phyloP scores from a whole-genome alignment of 2,113 vertebrate genomes.

The Pao palembangensis region DNA sequence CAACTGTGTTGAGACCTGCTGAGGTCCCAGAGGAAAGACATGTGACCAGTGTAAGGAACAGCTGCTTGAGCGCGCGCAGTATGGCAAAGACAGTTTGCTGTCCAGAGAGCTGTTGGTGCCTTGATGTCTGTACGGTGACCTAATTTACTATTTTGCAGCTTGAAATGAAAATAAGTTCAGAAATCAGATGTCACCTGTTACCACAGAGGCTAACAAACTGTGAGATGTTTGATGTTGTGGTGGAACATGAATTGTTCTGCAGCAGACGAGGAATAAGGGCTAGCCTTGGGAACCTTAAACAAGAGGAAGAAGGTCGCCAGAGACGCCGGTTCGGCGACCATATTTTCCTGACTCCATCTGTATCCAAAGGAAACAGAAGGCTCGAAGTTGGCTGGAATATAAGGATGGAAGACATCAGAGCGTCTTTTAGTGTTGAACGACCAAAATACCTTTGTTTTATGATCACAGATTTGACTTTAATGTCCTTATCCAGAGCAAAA shows the following conservation, averaged over 20 bases:
- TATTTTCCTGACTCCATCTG: slow-evolving; percentile 50
- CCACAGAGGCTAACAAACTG: background rate
- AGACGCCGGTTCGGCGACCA: slow-evolving; percentile 41
- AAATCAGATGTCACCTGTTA: background rate
- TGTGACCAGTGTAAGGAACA: too few species aligned
- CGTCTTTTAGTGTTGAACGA: slow-evolving; percentile 5
- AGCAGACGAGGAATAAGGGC: slow-evolving; percentile 11
- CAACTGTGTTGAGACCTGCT: slow-evolving; percentile 17
- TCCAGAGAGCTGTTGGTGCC: too few species aligned
- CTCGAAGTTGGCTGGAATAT: slow-evolving; percentile 57
- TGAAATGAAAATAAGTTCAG: background rate
- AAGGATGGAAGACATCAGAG: slow-evolving; percentile 20
- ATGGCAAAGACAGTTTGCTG: too few species aligned
- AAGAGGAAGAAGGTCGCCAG: slow-evolving; percentile 47
- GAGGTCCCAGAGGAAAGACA: slow-evolving; percentile 17
- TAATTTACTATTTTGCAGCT: too few species aligned
- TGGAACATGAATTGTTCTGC: slow-evolving; percentile 11
- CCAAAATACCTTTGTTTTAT: background rate
- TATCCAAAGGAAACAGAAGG: slow-evolving; percentile 51
- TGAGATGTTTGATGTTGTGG: background rate
- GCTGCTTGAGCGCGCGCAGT: too few species aligned
- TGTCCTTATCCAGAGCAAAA: slow-evolving; percentile 59
- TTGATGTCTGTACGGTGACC: too few species aligned
- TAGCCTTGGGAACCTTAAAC: slow-evolving; percentile 24
- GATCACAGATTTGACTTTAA: slow-evolving; percentile 35